Base-by-base conservation (phyloP, 2,888 invertebrate genomes). In the Cheilosia pagana region DNA sequence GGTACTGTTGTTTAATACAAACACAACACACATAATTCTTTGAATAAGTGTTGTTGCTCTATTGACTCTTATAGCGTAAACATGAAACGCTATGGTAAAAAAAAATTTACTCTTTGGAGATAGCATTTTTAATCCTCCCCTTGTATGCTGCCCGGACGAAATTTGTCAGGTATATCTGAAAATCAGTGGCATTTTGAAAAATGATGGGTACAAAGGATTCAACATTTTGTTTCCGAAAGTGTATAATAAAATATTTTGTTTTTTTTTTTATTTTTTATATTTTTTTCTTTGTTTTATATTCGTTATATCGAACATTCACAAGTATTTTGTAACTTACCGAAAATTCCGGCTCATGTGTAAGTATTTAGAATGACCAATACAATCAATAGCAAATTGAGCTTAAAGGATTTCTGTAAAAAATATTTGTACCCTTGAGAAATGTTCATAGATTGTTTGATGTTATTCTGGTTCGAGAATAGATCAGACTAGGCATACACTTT, bases 361-460 rank as follows among this genome's bases (percentile, higher is more conserved):
- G 86, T 81, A 89, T 90, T 90, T 91, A 90, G 90, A 90, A 91
- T 91, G 91, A 91, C 91, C 90, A 91, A 91, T 91, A 90, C 91
- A 91, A 90, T 91, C 91, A 90, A 90, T 91, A 91, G 91, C 91
- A 91, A 91, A 91, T 90, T 91, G 91, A 90, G 89, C 89, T 90
- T 90, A 90, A 90, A 90, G 90, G 91, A 90, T 90, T 95, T 95
- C 95, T 95, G 95, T 94, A 95, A 94, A 95, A 95, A 95, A 95
- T 94, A 94, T 90, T 91, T 91, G 91, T 93, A 95, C 94, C 95
- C 94, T 94, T 91, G 89, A 91, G 90, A 90, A 91, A 91, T 91
- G 90, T 90, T 90, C 71, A 79, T 79, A 76, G 81, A 71, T 85
- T 75, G 60, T 70, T 65, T 71, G 78, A 78, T 75, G 82, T 75